phyloP scores from a whole-genome alignment of 2,797 vertebrate species.

The Neosilurus hyrtlii region DNA sequence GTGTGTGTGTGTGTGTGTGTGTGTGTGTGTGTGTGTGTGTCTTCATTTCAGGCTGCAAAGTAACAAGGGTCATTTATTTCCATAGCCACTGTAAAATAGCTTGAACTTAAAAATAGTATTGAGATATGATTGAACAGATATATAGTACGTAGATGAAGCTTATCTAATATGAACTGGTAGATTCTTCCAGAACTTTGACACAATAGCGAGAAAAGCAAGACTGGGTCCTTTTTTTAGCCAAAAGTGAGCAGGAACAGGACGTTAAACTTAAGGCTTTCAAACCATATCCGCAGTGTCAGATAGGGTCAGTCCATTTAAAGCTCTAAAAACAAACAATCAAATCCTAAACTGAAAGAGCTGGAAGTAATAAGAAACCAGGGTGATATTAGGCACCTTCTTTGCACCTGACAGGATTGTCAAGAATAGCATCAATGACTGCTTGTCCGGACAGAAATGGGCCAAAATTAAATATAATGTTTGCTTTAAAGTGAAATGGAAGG shows the following conservation, averaged over 20 bases:
- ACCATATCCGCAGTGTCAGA: background rate
- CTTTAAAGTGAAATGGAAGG: background rate
- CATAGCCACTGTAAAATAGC: too few relatives aligned
- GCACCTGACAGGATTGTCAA: background rate
- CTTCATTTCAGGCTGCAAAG: too few relatives aligned
- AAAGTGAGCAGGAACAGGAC: background rate
- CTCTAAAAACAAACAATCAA: conserved; percentile 12
- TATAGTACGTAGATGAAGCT: background rate
- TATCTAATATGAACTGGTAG: background rate
- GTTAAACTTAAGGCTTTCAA: background rate
- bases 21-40: too few relatives aligned
- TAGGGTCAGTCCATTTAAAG: background rate
- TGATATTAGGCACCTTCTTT: background rate
- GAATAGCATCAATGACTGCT: background rate
- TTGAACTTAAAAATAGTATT: background rate
- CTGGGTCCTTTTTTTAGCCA: background rate
- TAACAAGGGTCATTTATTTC: too few relatives aligned
- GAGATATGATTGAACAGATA: background rate
- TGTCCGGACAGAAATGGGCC: background rate
- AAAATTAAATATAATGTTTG: background rate
- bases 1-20: too few relatives aligned
- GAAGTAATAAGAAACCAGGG: background rate
- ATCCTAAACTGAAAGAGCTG: background rate
- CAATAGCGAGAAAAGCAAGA: background rate
- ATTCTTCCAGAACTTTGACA: background rate